Percentiles rank a stretch among this genome's conserved stretches.
phyloP scores from a whole-genome alignment of 2,113 vertebrate species.

The Sphaerodactylus townsendi region DNA sequence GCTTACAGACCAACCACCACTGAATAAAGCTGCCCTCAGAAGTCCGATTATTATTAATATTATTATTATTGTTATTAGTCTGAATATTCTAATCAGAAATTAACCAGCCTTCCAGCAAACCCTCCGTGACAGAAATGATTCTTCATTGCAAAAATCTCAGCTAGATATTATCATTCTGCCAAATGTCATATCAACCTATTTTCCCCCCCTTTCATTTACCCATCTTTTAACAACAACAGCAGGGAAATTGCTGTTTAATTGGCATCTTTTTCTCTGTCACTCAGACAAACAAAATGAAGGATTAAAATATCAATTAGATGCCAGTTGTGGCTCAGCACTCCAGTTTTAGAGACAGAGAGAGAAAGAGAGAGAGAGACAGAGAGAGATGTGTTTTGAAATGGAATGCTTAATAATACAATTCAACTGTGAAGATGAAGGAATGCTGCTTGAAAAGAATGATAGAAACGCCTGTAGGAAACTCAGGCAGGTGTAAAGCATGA shows the following conservation, averaged over 20 bases:
- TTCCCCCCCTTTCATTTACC: slow-evolving; percentile 2
- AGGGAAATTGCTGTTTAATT: slow-evolving; percentile 54
- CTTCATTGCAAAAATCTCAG: not conserved
- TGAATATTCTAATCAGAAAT: not conserved
- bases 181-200: slow-evolving; percentile 31
- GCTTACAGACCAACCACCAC: not conserved
- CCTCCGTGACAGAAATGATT: slow-evolving; percentile 13
- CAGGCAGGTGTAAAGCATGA: not conserved
- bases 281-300: slow-evolving; percentile 47
- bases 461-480: not conserved
- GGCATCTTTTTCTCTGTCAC: slow-evolving; percentile 41
- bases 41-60: not conserved
- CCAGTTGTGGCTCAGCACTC: slow-evolving; percentile 29
- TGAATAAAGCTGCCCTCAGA: no score
- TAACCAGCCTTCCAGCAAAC: not conserved
- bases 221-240: slow-evolving; percentile 36
- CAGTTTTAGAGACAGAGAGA: not conserved
- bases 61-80: not conserved
- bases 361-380: not conserved
- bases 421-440: slow-evolving; percentile 11
- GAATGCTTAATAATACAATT: slow-evolving; percentile 44
- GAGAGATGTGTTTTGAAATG: slow-evolving; percentile 15
- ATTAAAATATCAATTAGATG: slow-evolving; percentile 54
- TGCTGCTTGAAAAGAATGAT: not conserved
- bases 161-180: slow-evolving; percentile 22